Evolutionary conservation across 2,113 vertebrate species (phyloP).

Genomic region (Cairina moschata): DNA sequence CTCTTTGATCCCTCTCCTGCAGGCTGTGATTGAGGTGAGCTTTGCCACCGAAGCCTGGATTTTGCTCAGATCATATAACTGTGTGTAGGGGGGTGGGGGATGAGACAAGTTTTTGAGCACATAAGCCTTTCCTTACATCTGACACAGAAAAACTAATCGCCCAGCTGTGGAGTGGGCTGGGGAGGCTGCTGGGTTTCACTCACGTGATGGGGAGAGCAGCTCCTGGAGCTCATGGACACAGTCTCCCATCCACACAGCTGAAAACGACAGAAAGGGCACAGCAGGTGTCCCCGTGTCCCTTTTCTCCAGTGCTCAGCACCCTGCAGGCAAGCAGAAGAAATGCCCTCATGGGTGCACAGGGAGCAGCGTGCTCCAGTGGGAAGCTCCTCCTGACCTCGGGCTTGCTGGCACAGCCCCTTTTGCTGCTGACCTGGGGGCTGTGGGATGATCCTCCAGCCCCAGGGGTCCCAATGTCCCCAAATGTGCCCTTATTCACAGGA

Average conservation of each 20-base stretch:
- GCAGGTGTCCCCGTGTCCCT: accelerated
- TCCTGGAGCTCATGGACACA: not conserved
- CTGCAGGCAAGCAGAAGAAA: not conserved
- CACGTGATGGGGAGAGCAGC: accelerated
- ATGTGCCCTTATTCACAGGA: slow-evolving; percentile 22
- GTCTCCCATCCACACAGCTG: not conserved
- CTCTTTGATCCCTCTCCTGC: not conserved
- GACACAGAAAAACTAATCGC: not conserved
- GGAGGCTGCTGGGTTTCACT: not conserved
- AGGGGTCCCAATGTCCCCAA: not conserved
- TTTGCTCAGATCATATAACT: not conserved
- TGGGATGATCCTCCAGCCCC: not conserved
- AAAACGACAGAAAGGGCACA: not conserved
- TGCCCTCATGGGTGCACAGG: not conserved
- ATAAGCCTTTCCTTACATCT: not conserved
- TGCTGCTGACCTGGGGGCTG: not conserved
- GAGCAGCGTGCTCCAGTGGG: accelerated
- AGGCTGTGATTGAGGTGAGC: not conserved
- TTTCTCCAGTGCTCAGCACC: not conserved
- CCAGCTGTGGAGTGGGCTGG: not conserved
- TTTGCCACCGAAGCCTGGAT: not conserved
- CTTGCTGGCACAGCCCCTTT: not conserved
- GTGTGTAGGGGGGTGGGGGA: accelerated
- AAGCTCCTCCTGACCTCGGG: not conserved
- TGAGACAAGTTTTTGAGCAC: not conserved